A percentile compares a stretch with the other conserved stretches of the same genome.
Evolutionary conservation across 2,113 vertebrate species (phyloP).

Genomic region (Donacobius atricapilla): DNA sequence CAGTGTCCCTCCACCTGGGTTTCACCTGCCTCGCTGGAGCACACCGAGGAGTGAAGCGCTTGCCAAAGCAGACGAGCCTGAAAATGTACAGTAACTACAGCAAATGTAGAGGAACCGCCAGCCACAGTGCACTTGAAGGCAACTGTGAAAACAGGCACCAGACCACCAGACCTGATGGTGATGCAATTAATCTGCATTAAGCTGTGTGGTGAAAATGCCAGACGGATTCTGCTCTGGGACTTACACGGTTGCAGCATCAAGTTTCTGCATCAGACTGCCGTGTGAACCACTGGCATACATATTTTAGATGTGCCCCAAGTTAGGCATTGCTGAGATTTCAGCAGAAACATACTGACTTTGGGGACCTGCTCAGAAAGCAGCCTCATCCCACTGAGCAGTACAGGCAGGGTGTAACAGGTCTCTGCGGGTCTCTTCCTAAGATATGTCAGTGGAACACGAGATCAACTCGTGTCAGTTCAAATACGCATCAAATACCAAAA

Average conservation of each 20-base stretch:
- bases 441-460: background rate
- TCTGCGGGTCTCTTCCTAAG: background rate
- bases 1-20: background rate
- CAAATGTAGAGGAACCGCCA: background rate
- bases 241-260: background rate
- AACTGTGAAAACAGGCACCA: background rate
- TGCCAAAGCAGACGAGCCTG: background rate
- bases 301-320: background rate
- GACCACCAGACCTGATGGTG: background rate
- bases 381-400: background rate
- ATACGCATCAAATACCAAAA: background rate
- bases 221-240: background rate
- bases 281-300: fast-evolving
- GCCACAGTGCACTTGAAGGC: background rate
- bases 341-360: background rate
- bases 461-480: background rate
- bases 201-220: background rate
- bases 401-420: background rate
- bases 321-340: background rate
- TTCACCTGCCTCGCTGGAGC: background rate
- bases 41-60: background rate
- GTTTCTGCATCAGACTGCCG: background rate
- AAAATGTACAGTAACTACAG: background rate
- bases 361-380: background rate
- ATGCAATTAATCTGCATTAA: background rate